Evolutionary conservation across 92 coral and sea anemone genomes (phyloP).

Genomic region (Virgularia gustaviana): DNA sequence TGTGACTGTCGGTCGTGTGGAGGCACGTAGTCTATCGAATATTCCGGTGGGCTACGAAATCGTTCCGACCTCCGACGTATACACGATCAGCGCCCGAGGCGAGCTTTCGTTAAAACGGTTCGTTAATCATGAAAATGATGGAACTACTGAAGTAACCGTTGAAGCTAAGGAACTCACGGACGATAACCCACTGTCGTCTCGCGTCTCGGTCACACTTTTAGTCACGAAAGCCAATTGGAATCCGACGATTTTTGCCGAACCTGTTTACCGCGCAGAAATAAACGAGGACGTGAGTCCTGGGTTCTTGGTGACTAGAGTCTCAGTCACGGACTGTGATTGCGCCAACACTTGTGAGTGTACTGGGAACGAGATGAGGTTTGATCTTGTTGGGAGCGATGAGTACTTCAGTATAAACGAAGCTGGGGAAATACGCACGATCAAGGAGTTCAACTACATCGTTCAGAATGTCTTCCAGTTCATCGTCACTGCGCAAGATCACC

Average conservation of each 20-base stretch:
- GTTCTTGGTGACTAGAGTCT: slow-evolving; percentile 60
- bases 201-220: slow-evolving; percentile 49
- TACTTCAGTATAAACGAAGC: slow-evolving; percentile 30
- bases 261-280: slow-evolving; percentile 55
- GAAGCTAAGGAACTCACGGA: slow-evolving; percentile 63
- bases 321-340: slow-evolving; percentile 89
- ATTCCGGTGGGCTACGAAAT: slow-evolving; percentile 63
- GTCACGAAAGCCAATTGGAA: slow-evolving; percentile 64
- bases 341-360: slow-evolving; percentile 60
- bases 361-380: slow-evolving; percentile 56
- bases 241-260: slow-evolving; percentile 59
- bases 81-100: slow-evolving; percentile 50
- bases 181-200: slow-evolving; percentile 44
- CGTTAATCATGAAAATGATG: slow-evolving; percentile 61
- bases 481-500: slow-evolving; percentile 38
- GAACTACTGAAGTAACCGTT: slow-evolving; percentile 49
- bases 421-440: slow-evolving; percentile 63
- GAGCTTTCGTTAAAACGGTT: slow-evolving; percentile 62
- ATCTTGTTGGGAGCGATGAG: slow-evolving; percentile 46
- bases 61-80: slow-evolving; percentile 52
- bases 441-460: slow-evolving; percentile 58
- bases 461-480: slow-evolving; percentile 44
- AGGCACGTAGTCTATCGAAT: slow-evolving; percentile 67
- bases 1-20: slow-evolving; percentile 55
- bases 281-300: slow-evolving; percentile 60